Evolutionary conservation across 2,797 vertebrate genomes (phyloP).

Genomic region (Rachycentron canadum): DNA sequence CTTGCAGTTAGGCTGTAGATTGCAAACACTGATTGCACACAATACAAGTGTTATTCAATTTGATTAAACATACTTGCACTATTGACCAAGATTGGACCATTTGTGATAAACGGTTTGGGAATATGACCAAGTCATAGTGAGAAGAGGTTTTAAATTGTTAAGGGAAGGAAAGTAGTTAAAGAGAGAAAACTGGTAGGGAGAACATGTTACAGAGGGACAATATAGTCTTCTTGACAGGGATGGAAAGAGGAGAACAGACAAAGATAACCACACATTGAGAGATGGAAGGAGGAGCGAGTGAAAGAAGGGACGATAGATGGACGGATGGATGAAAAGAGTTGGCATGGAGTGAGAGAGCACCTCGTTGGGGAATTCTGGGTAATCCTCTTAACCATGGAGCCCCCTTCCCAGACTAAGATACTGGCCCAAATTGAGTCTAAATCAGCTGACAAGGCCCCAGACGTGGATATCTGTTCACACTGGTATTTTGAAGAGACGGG

Average conservation of each 20-base stretch:
- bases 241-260: slow-evolving; percentile 68
- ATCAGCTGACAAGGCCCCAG: slow-evolving; percentile 77
- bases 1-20: background rate
- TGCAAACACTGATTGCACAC: background rate
- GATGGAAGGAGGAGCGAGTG: slow-evolving; percentile 63
- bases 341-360: slow-evolving; percentile 77
- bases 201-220: slow-evolving; percentile 65
- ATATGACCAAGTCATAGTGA: slow-evolving; percentile 25
- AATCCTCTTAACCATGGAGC: slow-evolving; percentile 84
- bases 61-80: background rate
- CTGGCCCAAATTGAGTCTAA: slow-evolving; percentile 76
- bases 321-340: slow-evolving; percentile 78
- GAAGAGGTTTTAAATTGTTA: slow-evolving; percentile 41
- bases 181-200: slow-evolving; percentile 47
- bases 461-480: slow-evolving; percentile 57
- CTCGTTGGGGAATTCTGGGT: slow-evolving; percentile 82
- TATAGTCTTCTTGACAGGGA: slow-evolving; percentile 66
- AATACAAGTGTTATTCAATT: slow-evolving; percentile 1
- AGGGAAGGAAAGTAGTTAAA: slow-evolving; percentile 28
- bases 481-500: slow-evolving; percentile 47
- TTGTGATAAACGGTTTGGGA: slow-evolving; percentile 10
- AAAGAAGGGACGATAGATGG: slow-evolving; percentile 65
- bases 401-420: slow-evolving; percentile 80
- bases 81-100: background rate
- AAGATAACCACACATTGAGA: slow-evolving; percentile 73